These are phyloP conservation scores for Caenorhabditis sp. DNA, from an alignment of 2,888 invertebrate species.

Conservation along the genomic window DNA sequence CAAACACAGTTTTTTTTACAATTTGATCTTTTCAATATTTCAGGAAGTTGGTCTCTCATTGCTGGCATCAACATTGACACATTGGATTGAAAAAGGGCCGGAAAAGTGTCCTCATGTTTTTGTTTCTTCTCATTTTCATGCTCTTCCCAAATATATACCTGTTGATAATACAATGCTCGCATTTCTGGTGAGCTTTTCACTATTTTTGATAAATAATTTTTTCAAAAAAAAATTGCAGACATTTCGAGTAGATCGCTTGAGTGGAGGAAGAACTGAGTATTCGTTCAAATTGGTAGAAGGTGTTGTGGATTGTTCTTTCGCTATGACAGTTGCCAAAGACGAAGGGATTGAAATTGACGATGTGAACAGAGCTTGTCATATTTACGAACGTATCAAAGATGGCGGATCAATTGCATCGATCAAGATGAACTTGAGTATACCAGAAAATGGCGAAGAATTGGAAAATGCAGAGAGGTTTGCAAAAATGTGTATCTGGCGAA, in stretches of 20 bases:
- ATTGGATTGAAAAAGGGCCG: slow-evolving; percentile 76
- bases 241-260: slow-evolving; percentile 35
- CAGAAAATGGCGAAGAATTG: slow-evolving; percentile 7
- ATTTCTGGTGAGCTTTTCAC: slow-evolving; percentile 36
- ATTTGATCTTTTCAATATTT: slow-evolving; percentile 5
- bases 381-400: slow-evolving; percentile 20
- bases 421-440: not conserved
- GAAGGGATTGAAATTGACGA: slow-evolving; percentile 76
- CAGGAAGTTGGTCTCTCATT: slow-evolving; percentile 81
- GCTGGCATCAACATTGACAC: slow-evolving; percentile 78
- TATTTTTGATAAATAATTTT: not conserved
- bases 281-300: slow-evolving; percentile 75
- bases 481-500: not conserved
- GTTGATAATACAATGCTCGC: slow-evolving; percentile 22
- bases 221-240: slow-evolving; percentile 23
- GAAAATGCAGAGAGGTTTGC: not conserved
- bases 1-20: too few species aligned
- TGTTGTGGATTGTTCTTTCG: slow-evolving; percentile 77
- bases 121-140: slow-evolving; percentile 82
- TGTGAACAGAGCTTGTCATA: slow-evolving; percentile 74
- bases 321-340: slow-evolving; percentile 77
- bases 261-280: slow-evolving; percentile 25
- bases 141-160: slow-evolving; percentile 72
- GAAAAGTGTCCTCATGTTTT: slow-evolving; percentile 80
- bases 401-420: slow-evolving; percentile 1